Conservation (phyloP, 1,140 invertebrate species). For the Oryctes rhinoceros region DNA sequence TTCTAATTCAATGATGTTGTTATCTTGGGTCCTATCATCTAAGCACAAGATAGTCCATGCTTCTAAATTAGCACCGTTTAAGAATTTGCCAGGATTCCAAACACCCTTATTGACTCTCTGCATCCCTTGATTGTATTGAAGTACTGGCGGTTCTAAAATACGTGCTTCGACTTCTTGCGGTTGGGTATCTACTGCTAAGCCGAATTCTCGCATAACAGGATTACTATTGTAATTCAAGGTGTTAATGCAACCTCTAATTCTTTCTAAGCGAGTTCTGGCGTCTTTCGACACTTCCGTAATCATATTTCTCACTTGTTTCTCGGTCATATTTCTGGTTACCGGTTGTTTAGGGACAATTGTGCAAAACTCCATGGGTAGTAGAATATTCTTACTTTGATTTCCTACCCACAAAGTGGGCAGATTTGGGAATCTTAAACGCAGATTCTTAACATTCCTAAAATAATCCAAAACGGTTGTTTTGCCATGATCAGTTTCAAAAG, state of each 20-base stretch:
- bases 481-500: neutral
- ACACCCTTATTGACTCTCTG: neutral
- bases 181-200: constrained; percentile 63
- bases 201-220: constrained; percentile 67
- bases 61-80: constrained; percentile 1
- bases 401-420: constrained; percentile 72
- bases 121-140: constrained; percentile 61
- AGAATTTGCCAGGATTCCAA: too few relatives aligned
- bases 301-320: constrained; percentile 71
- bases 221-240: constrained; percentile 60
- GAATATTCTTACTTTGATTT: constrained; percentile 62
- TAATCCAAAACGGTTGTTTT: neutral
- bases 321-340: constrained; percentile 63
- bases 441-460: too few relatives aligned
- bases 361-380: constrained; percentile 71
- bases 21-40: constrained; percentile 37
- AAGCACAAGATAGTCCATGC: constrained; percentile 62
- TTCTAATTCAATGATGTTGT: constrained; percentile 47
- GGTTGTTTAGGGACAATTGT: constrained; percentile 69
- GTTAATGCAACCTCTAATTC: too few relatives aligned
- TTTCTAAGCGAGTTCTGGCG: constrained; percentile 63
- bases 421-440: constrained; percentile 63
- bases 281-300: constrained; percentile 63
- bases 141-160: constrained; percentile 65
- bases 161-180: constrained; percentile 68